Conservation (phyloP, 2,113 vertebrate species). For the Calidris pugnax region DNA sequence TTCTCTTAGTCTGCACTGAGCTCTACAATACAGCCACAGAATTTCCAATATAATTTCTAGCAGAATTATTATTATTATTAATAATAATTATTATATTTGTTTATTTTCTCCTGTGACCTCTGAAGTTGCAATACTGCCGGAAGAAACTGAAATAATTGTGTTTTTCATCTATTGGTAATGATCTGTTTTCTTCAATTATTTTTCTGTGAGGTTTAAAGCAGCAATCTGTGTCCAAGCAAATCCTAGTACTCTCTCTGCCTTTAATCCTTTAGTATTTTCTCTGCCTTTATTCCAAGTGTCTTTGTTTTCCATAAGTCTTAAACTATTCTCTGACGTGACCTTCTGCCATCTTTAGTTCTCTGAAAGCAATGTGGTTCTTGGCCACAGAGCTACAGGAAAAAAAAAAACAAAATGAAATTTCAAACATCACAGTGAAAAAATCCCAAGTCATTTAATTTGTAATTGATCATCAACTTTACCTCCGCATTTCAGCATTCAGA, state of each 20-base stretch:
- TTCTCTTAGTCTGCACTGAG: background rate
- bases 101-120: background rate
- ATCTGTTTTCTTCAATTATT: background rate
- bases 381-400: background rate
- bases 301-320: background rate
- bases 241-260: background rate
- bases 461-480: background rate
- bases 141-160: background rate
- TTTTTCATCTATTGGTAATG: background rate
- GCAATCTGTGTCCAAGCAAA: background rate
- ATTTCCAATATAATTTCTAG: background rate
- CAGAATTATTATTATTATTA: background rate
- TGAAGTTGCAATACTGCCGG: background rate
- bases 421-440: background rate
- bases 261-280: background rate
- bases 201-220: background rate
- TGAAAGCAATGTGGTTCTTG: background rate
- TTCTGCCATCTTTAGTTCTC: background rate
- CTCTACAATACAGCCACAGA: background rate
- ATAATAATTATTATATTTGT: background rate
- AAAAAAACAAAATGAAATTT: background rate
- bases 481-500: background rate
- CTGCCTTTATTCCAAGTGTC: background rate
- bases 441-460: background rate
- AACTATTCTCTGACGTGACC: background rate